phyloP scores from a whole-genome alignment of 2,797 vertebrate genomes.

The Netta rufina region DNA sequence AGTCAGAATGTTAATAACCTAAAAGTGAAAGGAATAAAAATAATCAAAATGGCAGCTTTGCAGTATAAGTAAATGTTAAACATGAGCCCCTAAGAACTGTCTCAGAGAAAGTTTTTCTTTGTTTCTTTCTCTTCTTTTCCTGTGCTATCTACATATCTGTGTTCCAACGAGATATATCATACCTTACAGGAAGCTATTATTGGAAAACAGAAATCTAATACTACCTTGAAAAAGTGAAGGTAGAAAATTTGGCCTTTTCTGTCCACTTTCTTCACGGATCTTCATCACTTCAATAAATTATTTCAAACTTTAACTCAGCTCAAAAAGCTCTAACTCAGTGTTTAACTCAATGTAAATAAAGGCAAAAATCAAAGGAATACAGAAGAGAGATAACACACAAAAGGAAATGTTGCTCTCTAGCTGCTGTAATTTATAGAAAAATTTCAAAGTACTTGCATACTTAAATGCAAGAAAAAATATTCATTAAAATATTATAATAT shows the following conservation, averaged over 20 bases:
- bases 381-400: background rate
- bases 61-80: background rate
- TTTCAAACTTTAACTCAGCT: background rate
- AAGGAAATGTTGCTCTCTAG: background rate
- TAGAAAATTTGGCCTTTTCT: background rate
- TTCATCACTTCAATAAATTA: background rate
- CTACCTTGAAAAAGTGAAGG: background rate
- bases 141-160: background rate
- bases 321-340: no score
- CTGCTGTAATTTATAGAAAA: background rate
- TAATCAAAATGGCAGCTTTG: background rate
- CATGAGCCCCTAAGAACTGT: fast-evolving
- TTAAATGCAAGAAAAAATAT: background rate
- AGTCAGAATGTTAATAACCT: background rate
- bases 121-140: background rate
- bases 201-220: background rate
- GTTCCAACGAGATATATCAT: background rate
- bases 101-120: background rate
- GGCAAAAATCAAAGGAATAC: background rate
- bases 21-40: background rate
- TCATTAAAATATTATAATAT: background rate
- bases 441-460: background rate
- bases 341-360: background rate
- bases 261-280: background rate
- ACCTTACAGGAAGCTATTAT: background rate